Evolutionary conservation across 2,888 invertebrate genomes (phyloP).

Genomic region (Sepioteuthis lessoniana): DNA sequence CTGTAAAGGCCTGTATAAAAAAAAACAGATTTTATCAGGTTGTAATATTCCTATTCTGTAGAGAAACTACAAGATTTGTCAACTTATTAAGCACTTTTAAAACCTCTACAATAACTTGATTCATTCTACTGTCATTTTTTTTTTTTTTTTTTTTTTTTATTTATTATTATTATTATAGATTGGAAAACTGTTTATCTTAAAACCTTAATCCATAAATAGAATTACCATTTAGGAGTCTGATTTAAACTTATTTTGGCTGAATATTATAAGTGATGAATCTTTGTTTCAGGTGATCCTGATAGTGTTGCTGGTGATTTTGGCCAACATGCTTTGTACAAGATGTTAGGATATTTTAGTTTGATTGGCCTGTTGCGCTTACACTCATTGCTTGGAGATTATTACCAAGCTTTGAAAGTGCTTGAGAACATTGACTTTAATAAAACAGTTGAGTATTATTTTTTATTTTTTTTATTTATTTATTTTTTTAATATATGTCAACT

Average conservation of each 20-base stretch:
- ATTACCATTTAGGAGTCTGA: background rate
- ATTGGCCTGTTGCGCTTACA: conserved; percentile 96
- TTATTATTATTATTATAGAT: too few species aligned
- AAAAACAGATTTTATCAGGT: too few species aligned
- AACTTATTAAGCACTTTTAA: too few species aligned
- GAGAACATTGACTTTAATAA: conserved; percentile 83
- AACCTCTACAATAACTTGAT: too few species aligned
- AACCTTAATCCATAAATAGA: background rate
- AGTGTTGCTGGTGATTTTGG: conserved; percentile 97
- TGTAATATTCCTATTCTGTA: too few species aligned
- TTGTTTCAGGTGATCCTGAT: conserved; percentile 79
- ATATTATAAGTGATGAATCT: background rate
- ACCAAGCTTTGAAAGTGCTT: conserved; percentile 91
- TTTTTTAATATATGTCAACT: background rate
- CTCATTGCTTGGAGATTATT: conserved; percentile 97
- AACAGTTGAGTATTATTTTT: conserved; percentile 79
- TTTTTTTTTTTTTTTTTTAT: too few species aligned
- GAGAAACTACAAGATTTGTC: too few species aligned
- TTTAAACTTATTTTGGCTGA: background rate
- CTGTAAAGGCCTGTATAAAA: too few species aligned
- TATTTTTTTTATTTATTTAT: background rate
- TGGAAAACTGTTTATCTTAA: too few species aligned
- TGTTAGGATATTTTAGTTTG: conserved; percentile 98
- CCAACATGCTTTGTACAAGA: conserved; percentile 95
- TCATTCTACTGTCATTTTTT: too few species aligned